A percentile compares a stretch with the other conserved stretches of the same genome.
Conservation (phyloP, 2,113 vertebrate genomes). For the human region DNA sequence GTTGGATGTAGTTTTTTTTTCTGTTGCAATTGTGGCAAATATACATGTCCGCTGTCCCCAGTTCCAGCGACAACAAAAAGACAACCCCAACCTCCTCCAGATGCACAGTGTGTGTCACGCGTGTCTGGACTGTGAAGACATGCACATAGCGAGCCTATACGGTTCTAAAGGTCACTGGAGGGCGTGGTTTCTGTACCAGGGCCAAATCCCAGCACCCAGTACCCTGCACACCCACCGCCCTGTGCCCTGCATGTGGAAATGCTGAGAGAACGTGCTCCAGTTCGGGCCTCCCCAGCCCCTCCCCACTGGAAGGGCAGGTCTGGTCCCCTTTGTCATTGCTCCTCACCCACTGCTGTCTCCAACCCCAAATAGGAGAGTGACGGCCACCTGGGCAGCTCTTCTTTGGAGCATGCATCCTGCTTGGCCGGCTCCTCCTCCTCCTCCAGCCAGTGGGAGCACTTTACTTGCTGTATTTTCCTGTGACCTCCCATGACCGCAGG, state of each 20-base stretch:
- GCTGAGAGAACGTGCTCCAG: slow-evolving; percentile 86
- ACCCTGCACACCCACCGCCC: slow-evolving; percentile 81
- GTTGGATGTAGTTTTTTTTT: slow-evolving; percentile 83
- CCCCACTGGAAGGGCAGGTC: neutral
- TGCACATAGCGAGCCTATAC: slow-evolving; percentile 91
- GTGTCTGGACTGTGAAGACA: slow-evolving; percentile 94
- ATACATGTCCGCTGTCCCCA: slow-evolving; percentile 83
- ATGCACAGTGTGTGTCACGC: slow-evolving; percentile 91
- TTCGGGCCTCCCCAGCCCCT: slow-evolving; percentile 75
- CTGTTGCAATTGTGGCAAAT: slow-evolving; percentile 86
- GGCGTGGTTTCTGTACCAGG: slow-evolving; percentile 90
- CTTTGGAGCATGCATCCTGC: neutral
- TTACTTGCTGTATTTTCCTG: slow-evolving; percentile 77
- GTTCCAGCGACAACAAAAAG: slow-evolving; percentile 87
- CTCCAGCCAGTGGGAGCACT: slow-evolving; percentile 84
- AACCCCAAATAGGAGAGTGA: neutral
- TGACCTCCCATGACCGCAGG: slow-evolving; percentile 79
- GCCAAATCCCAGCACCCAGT: slow-evolving; percentile 90
- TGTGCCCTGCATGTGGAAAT: slow-evolving; percentile 89
- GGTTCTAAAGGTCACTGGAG: slow-evolving; percentile 90
- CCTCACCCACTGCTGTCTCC: neutral
- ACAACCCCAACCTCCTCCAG: slow-evolving; percentile 86
- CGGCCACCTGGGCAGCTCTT: slow-evolving; percentile 27
- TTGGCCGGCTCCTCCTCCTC: slow-evolving; percentile 42
- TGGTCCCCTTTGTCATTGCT: neutral